These are phyloP conservation scores for Rotaria magnacalcarata DNA, from an alignment of 2,888 invertebrate species.

Conservation along the genomic window DNA sequence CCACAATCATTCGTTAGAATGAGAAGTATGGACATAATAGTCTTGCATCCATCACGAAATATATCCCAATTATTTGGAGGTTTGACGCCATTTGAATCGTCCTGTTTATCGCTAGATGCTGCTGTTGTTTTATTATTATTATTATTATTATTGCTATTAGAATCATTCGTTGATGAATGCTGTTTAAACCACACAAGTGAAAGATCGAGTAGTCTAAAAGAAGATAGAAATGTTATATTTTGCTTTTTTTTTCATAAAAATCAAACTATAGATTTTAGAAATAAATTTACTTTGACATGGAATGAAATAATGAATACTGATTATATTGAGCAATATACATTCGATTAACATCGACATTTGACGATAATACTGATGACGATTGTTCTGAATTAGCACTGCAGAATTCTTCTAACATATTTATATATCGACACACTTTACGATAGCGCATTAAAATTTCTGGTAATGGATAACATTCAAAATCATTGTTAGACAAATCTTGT, in stretches of 20 bases:
- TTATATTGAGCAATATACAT: neutral
- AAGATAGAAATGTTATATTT: too few relatives aligned
- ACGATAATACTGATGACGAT: neutral
- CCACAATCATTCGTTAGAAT: neutral
- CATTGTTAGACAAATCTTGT: conserved; percentile 10
- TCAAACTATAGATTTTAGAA: neutral
- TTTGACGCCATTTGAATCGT: neutral
- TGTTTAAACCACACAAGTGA: conserved; percentile 2
- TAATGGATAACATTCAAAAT: conserved; percentile 9
- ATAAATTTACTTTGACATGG: neutral
- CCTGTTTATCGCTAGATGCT: neutral
- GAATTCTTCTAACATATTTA: conserved; percentile 6
- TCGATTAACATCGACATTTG: neutral
- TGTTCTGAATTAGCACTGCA: neutral
- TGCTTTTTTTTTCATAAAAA: too few relatives aligned
- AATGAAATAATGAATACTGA: conserved; percentile 12
- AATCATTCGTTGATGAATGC: neutral
- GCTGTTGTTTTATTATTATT: neutral
- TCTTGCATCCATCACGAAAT: neutral
- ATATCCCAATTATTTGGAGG: neutral
- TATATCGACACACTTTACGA: conserved; percentile 1
- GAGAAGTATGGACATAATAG: neutral
- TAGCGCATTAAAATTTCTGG: neutral
- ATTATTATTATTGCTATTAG: neutral
- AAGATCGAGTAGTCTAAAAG: neutral